These are phyloP conservation scores for Tribolium castaneum DNA, from an alignment of 1,140 invertebrate species.

Conservation along the genomic window DNA sequence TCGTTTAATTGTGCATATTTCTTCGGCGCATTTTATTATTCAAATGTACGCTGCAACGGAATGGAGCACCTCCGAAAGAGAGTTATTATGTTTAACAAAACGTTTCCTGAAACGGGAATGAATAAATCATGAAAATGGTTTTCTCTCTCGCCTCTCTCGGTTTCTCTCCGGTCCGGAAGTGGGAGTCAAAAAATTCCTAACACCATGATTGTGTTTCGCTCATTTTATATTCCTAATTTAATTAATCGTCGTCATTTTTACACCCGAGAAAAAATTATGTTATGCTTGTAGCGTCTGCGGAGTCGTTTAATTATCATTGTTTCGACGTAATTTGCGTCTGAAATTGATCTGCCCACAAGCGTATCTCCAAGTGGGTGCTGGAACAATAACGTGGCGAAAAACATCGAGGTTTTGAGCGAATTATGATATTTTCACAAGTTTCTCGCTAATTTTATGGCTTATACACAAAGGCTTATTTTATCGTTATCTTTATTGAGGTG, in stretches of 20 bases:
- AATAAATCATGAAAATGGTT: constrained; percentile 27
- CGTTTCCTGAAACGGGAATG: constrained; percentile 20
- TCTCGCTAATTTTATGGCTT: not conserved
- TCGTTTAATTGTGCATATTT: not conserved
- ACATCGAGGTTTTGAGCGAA: not conserved
- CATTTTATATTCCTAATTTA: not conserved
- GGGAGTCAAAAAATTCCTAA: not conserved
- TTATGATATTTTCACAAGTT: not conserved
- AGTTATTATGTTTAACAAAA: constrained; percentile 36
- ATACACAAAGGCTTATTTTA: not conserved
- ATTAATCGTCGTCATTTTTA: constrained; percentile 15
- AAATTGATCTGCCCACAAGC: constrained; percentile 15
- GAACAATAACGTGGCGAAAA: not conserved
- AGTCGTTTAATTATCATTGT: constrained; percentile 26
- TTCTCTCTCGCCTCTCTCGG: not conserved
- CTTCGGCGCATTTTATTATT: constrained; percentile 11
- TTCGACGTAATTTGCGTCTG: constrained; percentile 17
- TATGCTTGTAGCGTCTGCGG: not conserved
- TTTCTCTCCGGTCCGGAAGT: not conserved
- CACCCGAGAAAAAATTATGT: not conserved
- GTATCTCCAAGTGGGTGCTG: not conserved
- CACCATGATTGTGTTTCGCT: not conserved
- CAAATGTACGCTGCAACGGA: constrained; percentile 7
- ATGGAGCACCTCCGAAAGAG: not conserved
- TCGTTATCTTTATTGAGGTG: not conserved